Conservation (phyloP, 2,888 invertebrate genomes). For the Gonocerus acuteangulatus region DNA sequence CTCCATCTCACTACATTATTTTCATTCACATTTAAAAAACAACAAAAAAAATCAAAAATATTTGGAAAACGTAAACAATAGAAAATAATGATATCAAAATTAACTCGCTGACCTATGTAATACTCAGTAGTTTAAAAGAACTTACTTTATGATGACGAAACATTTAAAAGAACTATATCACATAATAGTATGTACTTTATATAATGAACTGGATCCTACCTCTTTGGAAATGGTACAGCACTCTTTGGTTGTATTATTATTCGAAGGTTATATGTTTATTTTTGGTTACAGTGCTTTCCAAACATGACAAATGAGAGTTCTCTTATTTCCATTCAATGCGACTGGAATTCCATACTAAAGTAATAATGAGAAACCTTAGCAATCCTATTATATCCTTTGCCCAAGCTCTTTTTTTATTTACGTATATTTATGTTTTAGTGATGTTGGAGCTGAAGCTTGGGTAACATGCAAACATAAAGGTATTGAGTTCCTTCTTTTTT, state of each 20-base stretch:
- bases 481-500: neutral
- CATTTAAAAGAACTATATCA: no score
- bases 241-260: neutral
- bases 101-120: no score
- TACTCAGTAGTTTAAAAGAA: no score
- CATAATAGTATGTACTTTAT: no score
- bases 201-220: no score
- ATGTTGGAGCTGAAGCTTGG: constrained; percentile 48
- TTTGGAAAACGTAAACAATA: no score
- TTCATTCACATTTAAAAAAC: no score
- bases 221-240: neutral
- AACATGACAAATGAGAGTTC: neutral
- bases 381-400: neutral
- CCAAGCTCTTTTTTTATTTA: no score
- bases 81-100: no score
- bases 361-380: constrained; percentile 2
- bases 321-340: constrained; percentile 26
- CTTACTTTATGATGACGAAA: no score
- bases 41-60: no score
- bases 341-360: constrained; percentile 34
- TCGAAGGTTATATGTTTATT: neutral
- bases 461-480: constrained; percentile 46
- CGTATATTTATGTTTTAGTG: constrained; percentile 42
- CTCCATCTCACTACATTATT: no score
- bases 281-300: neutral